Conservation (phyloP, 1,140 invertebrate species). For the Elysia chlorotica region DNA sequence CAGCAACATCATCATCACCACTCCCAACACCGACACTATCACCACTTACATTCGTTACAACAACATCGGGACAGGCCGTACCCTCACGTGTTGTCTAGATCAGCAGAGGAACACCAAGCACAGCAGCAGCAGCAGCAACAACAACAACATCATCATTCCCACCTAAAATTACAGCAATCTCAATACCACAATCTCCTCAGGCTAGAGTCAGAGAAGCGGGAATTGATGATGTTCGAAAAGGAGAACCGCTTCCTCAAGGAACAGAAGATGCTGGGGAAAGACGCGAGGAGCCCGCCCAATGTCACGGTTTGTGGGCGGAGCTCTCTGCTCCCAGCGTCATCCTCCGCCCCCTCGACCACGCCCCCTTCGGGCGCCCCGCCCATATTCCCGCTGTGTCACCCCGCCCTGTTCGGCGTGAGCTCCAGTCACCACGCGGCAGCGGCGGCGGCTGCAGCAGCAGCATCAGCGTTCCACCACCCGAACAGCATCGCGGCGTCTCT, state of each 20-base stretch:
- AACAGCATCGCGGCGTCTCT: neutral
- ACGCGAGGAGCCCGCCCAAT: constrained; percentile 38
- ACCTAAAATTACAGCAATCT: no score
- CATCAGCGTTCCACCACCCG: neutral
- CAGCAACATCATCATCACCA: neutral
- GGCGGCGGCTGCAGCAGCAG: constrained; percentile 1
- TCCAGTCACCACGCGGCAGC: constrained; percentile 23
- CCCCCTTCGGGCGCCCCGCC: no score
- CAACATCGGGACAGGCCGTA: neutral
- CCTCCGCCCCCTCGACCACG: no score
- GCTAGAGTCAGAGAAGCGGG: constrained; percentile 25
- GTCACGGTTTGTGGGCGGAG: constrained; percentile 46
- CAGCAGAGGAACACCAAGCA: neutral
- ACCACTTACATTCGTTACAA: neutral
- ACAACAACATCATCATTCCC: neutral
- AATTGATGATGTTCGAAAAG: constrained; percentile 29
- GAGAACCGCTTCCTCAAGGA: constrained; percentile 30
- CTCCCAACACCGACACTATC: neutral
- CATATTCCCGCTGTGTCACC: constrained; percentile 27
- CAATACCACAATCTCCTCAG: constrained; percentile 13
- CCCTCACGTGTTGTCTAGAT: neutral
- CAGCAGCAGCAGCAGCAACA: constrained; percentile 1
- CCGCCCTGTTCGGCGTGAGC: constrained; percentile 18
- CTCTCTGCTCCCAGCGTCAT: constrained; percentile 1
- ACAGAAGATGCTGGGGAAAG: constrained; percentile 26